Percentiles rank a stretch among this genome's conserved stretches.
Evolutionary conservation across 2,797 vertebrate species (phyloP).

Genomic region (Cottoperca gobio): DNA sequence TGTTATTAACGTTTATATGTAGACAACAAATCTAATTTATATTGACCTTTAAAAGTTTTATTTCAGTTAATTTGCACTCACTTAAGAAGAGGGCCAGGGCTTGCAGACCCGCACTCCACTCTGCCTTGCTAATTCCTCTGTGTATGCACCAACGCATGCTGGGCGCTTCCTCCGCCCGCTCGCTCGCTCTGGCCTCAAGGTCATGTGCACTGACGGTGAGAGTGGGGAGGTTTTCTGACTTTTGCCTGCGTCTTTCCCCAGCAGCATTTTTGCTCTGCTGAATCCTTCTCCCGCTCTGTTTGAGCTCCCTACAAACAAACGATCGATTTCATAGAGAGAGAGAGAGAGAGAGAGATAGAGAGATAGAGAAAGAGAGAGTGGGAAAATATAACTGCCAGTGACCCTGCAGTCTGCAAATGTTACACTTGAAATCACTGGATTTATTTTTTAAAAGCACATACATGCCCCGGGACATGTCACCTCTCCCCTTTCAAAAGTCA

Average conservation of each 20-base stretch:
- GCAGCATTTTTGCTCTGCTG: slow-evolving; percentile 80
- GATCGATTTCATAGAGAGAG: slow-evolving; percentile 84
- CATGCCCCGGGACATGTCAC: slow-evolving; percentile 84
- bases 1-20: slow-evolving; percentile 75
- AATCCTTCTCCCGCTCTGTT: slow-evolving; percentile 76
- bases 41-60: slow-evolving; percentile 81
- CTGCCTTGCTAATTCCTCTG: slow-evolving; percentile 70
- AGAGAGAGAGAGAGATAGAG: slow-evolving; percentile 52
- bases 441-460: slow-evolving; percentile 65
- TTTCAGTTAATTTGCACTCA: slow-evolving; percentile 80
- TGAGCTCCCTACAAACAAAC: slow-evolving; percentile 85
- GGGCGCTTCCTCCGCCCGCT: slow-evolving; percentile 58
- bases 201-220: slow-evolving; percentile 68
- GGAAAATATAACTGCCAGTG: slow-evolving; percentile 80
- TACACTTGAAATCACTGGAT: slow-evolving; percentile 85
- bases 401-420: slow-evolving; percentile 87
- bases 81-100: slow-evolving; percentile 71
- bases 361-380: slow-evolving; percentile 58
- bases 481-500: slow-evolving; percentile 85
- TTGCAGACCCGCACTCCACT: slow-evolving; percentile 57
- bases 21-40: slow-evolving; percentile 76
- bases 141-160: slow-evolving; percentile 53
- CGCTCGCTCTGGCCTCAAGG: slow-evolving; percentile 71
- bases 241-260: slow-evolving; percentile 81
- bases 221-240: slow-evolving; percentile 70